Percentiles rank a stretch among this genome's conserved stretches.
Conservation (phyloP, 2,797 vertebrate species). For the Holocentrus rufus region DNA sequence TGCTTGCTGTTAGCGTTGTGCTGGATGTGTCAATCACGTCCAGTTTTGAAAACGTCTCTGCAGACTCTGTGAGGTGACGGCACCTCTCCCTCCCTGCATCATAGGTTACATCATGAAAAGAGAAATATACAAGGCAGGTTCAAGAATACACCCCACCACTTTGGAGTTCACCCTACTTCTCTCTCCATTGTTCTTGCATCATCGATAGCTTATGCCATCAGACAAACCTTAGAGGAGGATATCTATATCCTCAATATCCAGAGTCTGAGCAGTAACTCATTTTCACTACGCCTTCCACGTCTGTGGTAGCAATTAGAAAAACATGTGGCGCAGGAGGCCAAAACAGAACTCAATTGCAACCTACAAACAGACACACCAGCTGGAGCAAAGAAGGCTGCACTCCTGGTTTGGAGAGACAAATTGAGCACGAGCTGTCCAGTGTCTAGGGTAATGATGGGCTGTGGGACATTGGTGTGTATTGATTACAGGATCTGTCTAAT, state of each 20-base stretch:
- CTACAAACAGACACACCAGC: constrained; percentile 73
- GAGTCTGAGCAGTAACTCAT: constrained; percentile 56
- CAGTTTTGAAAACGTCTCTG: constrained; percentile 16
- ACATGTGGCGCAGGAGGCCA: constrained; percentile 71
- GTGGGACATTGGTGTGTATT: constrained; percentile 73
- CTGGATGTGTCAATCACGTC: constrained; percentile 62
- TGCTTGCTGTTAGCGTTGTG: constrained; percentile 52
- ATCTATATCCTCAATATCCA: constrained; percentile 48
- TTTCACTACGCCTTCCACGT: constrained; percentile 62
- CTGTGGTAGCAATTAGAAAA: constrained; percentile 80
- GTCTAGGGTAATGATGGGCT: constrained; percentile 75
- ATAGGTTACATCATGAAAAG: constrained; percentile 3
- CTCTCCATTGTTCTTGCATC: constrained; percentile 22
- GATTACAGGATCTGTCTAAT: constrained; percentile 83
- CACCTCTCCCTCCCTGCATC: constrained; percentile 15
- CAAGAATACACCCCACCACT: constrained; percentile 9
- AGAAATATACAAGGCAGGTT: constrained; percentile 24
- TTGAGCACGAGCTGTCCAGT: constrained; percentile 61
- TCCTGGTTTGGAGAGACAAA: constrained; percentile 71
- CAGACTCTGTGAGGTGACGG: neutral
- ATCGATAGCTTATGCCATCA: constrained; percentile 41
- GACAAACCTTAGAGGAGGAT: constrained; percentile 38
- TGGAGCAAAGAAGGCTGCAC: constrained; percentile 68
- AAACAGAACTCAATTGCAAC: constrained; percentile 70
- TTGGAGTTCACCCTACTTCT: constrained; percentile 7